A percentile compares a stretch with the other conserved stretches of the same genome.
These are phyloP conservation scores for Drosophila prostipennis DNA, from an alignment of 2,888 invertebrate genomes.

Conservation along the genomic window DNA sequence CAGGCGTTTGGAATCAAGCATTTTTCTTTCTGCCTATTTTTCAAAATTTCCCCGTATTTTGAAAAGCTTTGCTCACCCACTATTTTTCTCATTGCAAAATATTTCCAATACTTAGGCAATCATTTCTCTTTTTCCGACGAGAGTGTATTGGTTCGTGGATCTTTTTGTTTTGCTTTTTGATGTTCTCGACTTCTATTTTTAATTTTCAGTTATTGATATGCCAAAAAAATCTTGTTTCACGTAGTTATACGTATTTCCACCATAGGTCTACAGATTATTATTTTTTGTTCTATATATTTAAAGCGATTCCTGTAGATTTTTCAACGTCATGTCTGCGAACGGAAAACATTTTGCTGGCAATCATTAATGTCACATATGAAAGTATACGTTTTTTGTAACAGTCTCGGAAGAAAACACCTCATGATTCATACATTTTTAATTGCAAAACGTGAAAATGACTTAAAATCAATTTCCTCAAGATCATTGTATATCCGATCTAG, in stretches of 20 bases:
- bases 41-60: slow-evolving; percentile 52
- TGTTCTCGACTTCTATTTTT: slow-evolving; percentile 67
- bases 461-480: slow-evolving; percentile 15
- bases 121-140: slow-evolving; percentile 18
- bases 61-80: slow-evolving; percentile 43
- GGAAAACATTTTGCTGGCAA: slow-evolving; percentile 42
- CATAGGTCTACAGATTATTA: slow-evolving; percentile 46
- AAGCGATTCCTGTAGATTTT: slow-evolving; percentile 49
- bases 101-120: slow-evolving; percentile 29
- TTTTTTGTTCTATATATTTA: slow-evolving; percentile 33
- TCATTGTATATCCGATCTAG: slow-evolving; percentile 2
- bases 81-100: slow-evolving; percentile 51
- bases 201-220: slow-evolving; percentile 81
- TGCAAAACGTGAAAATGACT: slow-evolving; percentile 47
- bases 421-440: slow-evolving; percentile 18
- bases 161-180: slow-evolving; percentile 45
- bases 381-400: slow-evolving; percentile 12
- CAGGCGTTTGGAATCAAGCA: slow-evolving; percentile 18
- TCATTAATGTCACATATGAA: slow-evolving; percentile 15
- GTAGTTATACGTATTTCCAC: slow-evolving; percentile 27
- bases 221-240: slow-evolving; percentile 63
- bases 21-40: slow-evolving; percentile 33
- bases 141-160: slow-evolving; percentile 31
- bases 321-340: slow-evolving; percentile 55
- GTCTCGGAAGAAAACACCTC: slow-evolving; percentile 19